These are phyloP conservation scores for Oscheius onirici DNA, from an alignment of 2,888 invertebrate genomes.

Conservation along the genomic window DNA sequence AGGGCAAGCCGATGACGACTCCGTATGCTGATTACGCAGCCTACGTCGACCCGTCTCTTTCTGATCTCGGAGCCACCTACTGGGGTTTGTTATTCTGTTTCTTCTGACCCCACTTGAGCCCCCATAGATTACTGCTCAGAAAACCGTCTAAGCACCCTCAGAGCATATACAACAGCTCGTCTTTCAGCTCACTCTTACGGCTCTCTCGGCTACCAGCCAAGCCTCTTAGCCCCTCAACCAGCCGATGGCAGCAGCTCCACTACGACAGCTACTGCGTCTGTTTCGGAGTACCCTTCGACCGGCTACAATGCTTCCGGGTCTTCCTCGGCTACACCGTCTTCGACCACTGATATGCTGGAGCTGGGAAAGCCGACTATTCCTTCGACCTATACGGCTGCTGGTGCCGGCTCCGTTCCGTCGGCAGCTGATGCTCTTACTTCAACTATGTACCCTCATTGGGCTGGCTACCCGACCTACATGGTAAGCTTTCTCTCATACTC, in stretches of 20 bases:
- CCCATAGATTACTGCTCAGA: too few species aligned
- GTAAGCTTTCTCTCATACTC: constrained; percentile 1
- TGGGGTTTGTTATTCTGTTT: constrained; percentile 23
- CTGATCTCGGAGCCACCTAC: constrained; percentile 28
- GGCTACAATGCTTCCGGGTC: neutral
- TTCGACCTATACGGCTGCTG: constrained; percentile 20
- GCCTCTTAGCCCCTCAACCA: neutral
- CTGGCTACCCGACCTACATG: constrained; percentile 25
- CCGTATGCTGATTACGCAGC: constrained; percentile 19
- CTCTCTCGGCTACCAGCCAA: constrained; percentile 28
- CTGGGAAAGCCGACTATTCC: constrained; percentile 31
- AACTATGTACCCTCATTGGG: constrained; percentile 33
- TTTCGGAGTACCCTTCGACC: constrained; percentile 7
- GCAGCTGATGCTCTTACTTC: constrained; percentile 25
- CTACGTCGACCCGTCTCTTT: constrained; percentile 25
- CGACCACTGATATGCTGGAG: constrained; percentile 22
- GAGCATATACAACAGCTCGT: constrained; percentile 2
- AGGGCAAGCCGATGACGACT: constrained; percentile 26
- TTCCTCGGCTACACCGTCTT: constrained; percentile 7
- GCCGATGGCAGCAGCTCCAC: neutral
- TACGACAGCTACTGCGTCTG: constrained; percentile 7
- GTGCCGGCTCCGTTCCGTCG: constrained; percentile 25
- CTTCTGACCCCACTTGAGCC: too few species aligned
- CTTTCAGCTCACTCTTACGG: constrained; percentile 29
- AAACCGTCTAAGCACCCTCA: neutral